These are phyloP conservation scores for Isurus oxyrinchus DNA, from an alignment of 2,113 vertebrate species.

Conservation along the genomic window DNA sequence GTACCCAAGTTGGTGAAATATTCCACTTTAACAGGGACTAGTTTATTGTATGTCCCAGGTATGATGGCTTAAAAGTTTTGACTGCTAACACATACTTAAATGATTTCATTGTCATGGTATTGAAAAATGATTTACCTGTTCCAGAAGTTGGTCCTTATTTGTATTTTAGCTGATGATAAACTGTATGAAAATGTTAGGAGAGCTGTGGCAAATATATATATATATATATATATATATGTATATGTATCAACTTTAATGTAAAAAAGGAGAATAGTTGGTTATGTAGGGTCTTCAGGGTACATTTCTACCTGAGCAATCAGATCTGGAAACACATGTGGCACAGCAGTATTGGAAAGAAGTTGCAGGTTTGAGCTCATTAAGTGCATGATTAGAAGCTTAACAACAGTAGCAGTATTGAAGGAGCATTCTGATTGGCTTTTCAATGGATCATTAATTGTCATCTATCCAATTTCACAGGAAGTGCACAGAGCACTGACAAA, in stretches of 20 bases:
- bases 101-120: neutral
- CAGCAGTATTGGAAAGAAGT: neutral
- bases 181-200: neutral
- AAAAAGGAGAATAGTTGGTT: neutral
- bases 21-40: neutral
- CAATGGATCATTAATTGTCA: conserved; percentile 8
- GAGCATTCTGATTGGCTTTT: neutral
- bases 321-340: neutral
- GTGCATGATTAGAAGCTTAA: neutral
- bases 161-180: neutral
- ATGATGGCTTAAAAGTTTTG: neutral
- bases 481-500: neutral
- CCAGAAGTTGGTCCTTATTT: neutral
- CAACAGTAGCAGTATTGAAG: neutral
- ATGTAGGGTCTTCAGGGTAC: neutral
- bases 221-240: neutral
- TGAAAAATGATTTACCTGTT: neutral
- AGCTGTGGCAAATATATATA: neutral
- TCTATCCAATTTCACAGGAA: neutral
- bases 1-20: neutral
- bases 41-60: neutral
- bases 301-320: conserved; percentile 4
- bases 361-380: neutral
- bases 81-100: neutral
- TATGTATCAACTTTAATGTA: neutral